A percentile compares a stretch with the other conserved stretches of the same genome.
Conservation (phyloP, 1,140 invertebrate genomes). For the Hycleus cichorii region DNA sequence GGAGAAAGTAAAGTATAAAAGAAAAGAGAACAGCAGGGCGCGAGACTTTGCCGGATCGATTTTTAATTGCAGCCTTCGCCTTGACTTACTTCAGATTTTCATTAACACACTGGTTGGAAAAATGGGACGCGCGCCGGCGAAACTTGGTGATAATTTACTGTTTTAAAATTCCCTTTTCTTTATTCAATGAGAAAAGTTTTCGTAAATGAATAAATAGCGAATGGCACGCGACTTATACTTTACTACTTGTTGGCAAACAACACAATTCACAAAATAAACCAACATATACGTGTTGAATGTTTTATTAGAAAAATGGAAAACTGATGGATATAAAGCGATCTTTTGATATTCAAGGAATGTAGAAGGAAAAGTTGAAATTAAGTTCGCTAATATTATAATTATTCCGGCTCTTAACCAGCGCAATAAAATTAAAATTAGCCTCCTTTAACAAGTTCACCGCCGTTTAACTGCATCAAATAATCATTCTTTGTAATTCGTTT, state of each 20-base stretch:
- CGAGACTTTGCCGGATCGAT: slow-evolving; percentile 34
- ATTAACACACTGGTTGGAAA: slow-evolving; percentile 37
- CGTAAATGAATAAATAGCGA: background rate
- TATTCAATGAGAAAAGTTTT: background rate
- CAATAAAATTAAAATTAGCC: slow-evolving; percentile 30
- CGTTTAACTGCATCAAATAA: slow-evolving; percentile 22
- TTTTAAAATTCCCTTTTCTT: slow-evolving; percentile 15
- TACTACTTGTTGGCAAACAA: too few species aligned
- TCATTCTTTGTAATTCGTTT: slow-evolving; percentile 26
- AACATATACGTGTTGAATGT: too few species aligned
- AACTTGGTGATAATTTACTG: slow-evolving; percentile 29
- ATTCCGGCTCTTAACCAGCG: slow-evolving; percentile 25
- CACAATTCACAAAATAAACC: too few species aligned
- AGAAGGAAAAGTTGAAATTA: slow-evolving; percentile 17
- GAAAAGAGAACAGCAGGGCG: slow-evolving; percentile 30
- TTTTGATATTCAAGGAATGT: slow-evolving; percentile 24
- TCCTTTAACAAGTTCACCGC: slow-evolving; percentile 21
- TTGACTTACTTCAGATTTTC: slow-evolving; percentile 42
- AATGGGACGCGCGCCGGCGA: slow-evolving; percentile 29
- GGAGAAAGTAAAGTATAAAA: slow-evolving; percentile 32
- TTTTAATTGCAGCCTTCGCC: slow-evolving; percentile 45
- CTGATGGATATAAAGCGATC: background rate
- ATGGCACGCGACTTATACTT: too few species aligned
- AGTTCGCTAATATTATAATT: slow-evolving; percentile 28
- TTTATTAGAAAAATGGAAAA: too few species aligned